Conservation (phyloP, 2,888 invertebrate genomes). For the Apomyelois bistriatella region DNA sequence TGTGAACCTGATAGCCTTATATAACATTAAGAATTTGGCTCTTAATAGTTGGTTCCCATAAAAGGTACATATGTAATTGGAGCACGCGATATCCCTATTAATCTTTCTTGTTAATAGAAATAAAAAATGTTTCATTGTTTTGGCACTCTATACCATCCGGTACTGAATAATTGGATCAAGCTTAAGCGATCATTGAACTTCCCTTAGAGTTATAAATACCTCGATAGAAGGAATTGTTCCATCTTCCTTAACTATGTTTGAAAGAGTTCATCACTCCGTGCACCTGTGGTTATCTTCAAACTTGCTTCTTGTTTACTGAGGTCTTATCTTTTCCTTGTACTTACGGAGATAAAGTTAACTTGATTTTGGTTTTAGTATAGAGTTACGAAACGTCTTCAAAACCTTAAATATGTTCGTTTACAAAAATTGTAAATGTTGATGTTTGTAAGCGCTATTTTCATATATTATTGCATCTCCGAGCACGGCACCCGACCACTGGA, state of each 20-base stretch:
- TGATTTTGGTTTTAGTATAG: background rate
- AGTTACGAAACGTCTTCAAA: background rate
- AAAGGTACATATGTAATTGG: slow-evolving; percentile 48
- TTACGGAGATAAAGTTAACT: background rate
- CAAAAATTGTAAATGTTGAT: no score
- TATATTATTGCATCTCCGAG: no score
- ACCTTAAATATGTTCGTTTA: no score
- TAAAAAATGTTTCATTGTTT: slow-evolving; percentile 47
- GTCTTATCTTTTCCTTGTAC: slow-evolving; percentile 52
- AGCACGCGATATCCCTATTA: slow-evolving; percentile 65
- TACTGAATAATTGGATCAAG: slow-evolving; percentile 31
- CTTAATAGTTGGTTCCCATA: slow-evolving; percentile 54
- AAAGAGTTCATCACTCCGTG: slow-evolving; percentile 10
- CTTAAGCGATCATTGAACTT: slow-evolving; percentile 34
- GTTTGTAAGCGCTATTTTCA: no score
- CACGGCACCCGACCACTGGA: no score
- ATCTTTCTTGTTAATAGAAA: slow-evolving; percentile 46
- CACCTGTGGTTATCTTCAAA: slow-evolving; percentile 3
- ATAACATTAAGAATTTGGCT: slow-evolving; percentile 25
- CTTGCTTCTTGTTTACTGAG: slow-evolving; percentile 44
- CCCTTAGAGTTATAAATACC: slow-evolving; percentile 7
- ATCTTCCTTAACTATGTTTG: slow-evolving; percentile 15
- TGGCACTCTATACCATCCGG: slow-evolving; percentile 17
- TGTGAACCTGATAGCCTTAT: slow-evolving; percentile 42
- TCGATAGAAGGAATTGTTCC: background rate